Evolutionary conservation across 2,113 vertebrate species (phyloP), one percentile per base, ranked within the genome.

Genomic region (Myodes glareolus): DNA sequence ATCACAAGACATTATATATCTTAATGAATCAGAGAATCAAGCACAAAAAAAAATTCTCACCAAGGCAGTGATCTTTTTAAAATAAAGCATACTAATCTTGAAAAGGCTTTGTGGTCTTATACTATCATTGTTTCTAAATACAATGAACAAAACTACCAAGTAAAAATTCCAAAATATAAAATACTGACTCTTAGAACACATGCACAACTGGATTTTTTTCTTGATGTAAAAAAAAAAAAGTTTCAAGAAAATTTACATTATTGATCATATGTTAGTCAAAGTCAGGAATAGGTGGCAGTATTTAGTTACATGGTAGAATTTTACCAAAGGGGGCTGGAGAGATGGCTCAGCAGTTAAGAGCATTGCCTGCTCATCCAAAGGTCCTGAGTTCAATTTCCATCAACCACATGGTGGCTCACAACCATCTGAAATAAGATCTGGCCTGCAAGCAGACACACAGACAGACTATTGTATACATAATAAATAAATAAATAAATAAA

Each of bases 81-180:
- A 95, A 93, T n/a, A 36, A 85, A 90, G 33, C 65, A 76, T 36
- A 58, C 52, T 81, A 81, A 58, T 58, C 36, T 58, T 81, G 52
- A 81, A 81, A 58, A n/a, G 50, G 33, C 21, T 58, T 81, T 81
- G 78, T 81, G n/a, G 21, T 5, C 17, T 65, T 67, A 0, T 29
- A 76, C 36, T 61, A 84, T 29, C 68, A 23, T 81, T 76, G 50
- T 85, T 16, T 90, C 16, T 76, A 90, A 90, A 87, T 90, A 17
- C 36, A 76, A 61, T 75, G 25, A 45, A n/a, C 0, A 58, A 75
- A 94, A 75, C 21, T 31, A 87, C 75, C n/a, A 92, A 82, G 39
- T 63, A 23, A 93, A 94, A 84, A 87, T 78, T 16, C 6, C 68
- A 68, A 96, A 94, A 87, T 45, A 84, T 52, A 92, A 96, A 95